Evolutionary conservation across 1,140 invertebrate species (phyloP).

Genomic region (Daktulosphaira vitifoliae): DNA sequence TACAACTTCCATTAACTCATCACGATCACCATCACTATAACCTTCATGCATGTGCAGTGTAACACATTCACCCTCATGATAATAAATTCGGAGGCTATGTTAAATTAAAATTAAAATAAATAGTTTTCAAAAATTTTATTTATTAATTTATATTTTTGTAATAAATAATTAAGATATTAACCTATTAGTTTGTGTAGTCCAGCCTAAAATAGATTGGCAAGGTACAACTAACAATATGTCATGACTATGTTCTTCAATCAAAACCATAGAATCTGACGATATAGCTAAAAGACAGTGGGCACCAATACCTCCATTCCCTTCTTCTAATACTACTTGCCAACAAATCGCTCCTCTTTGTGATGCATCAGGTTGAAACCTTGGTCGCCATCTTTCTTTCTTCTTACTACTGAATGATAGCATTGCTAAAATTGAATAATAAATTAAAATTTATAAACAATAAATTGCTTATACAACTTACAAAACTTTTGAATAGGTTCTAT

Average conservation of each 20-base stretch:
- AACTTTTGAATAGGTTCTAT: constrained; percentile 83
- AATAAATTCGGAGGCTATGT: constrained; percentile 56
- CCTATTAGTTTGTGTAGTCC: constrained; percentile 60
- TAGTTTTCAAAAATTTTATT: not conserved
- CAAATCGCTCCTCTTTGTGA: constrained; percentile 63
- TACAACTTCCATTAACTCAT: constrained; percentile 71
- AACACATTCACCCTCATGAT: constrained; percentile 78
- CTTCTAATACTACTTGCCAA: constrained; percentile 66
- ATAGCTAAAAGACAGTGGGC: constrained; percentile 79
- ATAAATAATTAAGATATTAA: no score
- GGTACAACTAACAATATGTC: constrained; percentile 82
- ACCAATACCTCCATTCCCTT: constrained; percentile 56
- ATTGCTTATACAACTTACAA: constrained; percentile 53
- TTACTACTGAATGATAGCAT: constrained; percentile 62
- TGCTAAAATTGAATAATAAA: constrained; percentile 45
- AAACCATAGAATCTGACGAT: constrained; percentile 74
- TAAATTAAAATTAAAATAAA: constrained; percentile 2
- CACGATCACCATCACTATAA: constrained; percentile 49
- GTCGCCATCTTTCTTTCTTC: constrained; percentile 58
- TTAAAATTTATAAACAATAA: constrained; percentile 5
- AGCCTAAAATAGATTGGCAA: constrained; percentile 73
- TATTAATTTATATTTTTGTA: not conserved
- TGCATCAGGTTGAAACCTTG: constrained; percentile 58
- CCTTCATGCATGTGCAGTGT: constrained; percentile 58
- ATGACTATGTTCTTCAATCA: constrained; percentile 72